phyloP scores from a whole-genome alignment of 2,888 invertebrate species.

The Geophilus truncorum region DNA sequence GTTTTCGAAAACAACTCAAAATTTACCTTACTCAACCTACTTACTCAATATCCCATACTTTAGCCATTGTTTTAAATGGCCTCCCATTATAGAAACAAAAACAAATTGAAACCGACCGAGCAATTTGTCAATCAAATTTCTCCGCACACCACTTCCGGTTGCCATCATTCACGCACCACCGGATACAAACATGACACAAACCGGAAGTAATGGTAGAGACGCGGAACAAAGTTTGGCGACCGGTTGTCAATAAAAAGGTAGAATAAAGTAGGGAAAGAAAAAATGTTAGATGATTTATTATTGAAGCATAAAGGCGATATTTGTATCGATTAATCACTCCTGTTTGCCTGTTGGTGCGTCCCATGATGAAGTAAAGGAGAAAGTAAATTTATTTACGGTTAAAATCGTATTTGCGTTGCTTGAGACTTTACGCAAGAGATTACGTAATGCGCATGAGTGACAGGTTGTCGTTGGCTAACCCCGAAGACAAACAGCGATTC shows the following conservation, averaged over 20 bases:
- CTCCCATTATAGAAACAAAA: too few relatives aligned
- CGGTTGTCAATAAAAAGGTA: not conserved
- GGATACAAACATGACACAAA: not conserved
- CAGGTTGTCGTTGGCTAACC: not conserved
- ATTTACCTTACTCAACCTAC: too few relatives aligned
- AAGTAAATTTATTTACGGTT: not conserved
- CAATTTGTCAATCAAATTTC: not conserved
- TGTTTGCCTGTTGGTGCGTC: not conserved
- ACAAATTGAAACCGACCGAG: not conserved
- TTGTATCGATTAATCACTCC: not conserved
- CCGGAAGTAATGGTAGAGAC: not conserved
- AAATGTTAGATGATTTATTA: not conserved
- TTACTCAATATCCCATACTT: too few relatives aligned
- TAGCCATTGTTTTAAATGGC: too few relatives aligned
- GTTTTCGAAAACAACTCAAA: too few relatives aligned
- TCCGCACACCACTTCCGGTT: not conserved
- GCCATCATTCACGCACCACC: not conserved
- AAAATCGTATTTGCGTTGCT: not conserved
- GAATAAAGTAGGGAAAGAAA: not conserved
- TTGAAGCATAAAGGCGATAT: not conserved
- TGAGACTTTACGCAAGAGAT: not conserved
- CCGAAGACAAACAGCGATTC: not conserved
- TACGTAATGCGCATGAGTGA: not conserved
- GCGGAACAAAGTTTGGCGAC: not conserved
- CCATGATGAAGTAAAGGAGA: not conserved